phyloP scores from a whole-genome alignment of 2,113 vertebrate genomes.

The Poeciliopsis occidentalis region DNA sequence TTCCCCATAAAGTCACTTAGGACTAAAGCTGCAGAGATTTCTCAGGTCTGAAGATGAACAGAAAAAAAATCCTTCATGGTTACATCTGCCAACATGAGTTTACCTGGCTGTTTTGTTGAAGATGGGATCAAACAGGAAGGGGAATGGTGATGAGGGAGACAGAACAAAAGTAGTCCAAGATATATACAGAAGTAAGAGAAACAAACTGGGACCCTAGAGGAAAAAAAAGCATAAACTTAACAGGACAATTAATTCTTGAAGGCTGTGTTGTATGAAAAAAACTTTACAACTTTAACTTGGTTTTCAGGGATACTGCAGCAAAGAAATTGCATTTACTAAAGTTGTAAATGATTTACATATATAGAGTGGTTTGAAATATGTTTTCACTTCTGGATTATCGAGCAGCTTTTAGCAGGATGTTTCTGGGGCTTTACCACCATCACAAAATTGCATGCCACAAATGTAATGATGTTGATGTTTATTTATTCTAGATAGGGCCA shows the following conservation, averaged over 20 bases:
- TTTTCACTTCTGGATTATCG: no score
- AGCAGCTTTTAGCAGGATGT: no score
- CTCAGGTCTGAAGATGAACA: conserved; percentile 70
- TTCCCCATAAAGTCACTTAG: conserved; percentile 59
- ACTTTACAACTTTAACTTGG: no score
- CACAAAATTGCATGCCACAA: no score
- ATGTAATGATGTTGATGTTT: no score
- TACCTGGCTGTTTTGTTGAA: conserved; percentile 59
- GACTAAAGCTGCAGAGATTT: conserved; percentile 68
- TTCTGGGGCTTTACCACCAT: no score
- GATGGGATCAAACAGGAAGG: conserved; percentile 58
- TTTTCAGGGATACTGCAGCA: neutral
- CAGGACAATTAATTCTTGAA: conserved; percentile 4
- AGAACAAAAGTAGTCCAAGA: neutral
- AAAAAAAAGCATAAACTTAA: neutral
- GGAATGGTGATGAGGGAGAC: conserved; percentile 29
- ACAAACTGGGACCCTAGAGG: conserved; percentile 1
- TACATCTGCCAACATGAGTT: conserved; percentile 67
- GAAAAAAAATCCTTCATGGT: conserved; percentile 70
- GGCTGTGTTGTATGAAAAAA: neutral
- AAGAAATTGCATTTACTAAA: no score
- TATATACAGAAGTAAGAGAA: conserved; percentile 15
- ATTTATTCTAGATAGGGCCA: no score
- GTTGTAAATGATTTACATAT: no score
- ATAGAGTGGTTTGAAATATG: no score